Conservation (phyloP, 2,797 vertebrate genomes). For the Catamblyrhynchus diadema region DNA sequence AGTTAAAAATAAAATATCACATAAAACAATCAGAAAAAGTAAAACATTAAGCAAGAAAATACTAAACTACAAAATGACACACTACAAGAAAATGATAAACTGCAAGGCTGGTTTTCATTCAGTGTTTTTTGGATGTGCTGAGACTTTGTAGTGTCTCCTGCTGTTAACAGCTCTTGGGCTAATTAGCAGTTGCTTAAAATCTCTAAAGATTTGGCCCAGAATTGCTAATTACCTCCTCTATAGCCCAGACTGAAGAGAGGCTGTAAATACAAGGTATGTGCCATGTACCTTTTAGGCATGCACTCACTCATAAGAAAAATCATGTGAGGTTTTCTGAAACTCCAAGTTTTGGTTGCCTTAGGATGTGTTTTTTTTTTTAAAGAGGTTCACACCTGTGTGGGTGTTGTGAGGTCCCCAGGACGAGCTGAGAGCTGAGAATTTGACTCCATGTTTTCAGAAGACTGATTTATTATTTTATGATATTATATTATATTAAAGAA, state of each 20-base stretch:
- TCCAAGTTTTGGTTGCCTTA: neutral
- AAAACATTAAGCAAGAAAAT: neutral
- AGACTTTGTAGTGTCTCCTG: neutral
- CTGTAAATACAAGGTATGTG: neutral
- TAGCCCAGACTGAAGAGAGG: neutral
- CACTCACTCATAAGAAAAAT: neutral
- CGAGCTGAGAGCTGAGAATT: too few species aligned
- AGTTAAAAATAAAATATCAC: neutral
- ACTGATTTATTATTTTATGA: too few species aligned
- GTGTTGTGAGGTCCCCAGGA: too few species aligned
- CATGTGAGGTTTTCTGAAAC: neutral
- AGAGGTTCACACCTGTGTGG: neutral
- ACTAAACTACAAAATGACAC: neutral
- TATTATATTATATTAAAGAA: too few species aligned
- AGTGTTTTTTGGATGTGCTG: neutral
- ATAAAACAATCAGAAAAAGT: neutral
- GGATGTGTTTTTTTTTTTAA: neutral
- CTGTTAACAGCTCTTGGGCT: neutral
- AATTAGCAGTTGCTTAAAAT: conserved; percentile 21
- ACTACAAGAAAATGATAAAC: neutral
- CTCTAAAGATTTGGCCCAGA: neutral
- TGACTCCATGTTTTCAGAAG: too few species aligned
- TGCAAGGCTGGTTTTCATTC: neutral
- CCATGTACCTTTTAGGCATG: neutral
- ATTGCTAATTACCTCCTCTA: neutral